Evolutionary conservation across 2,797 vertebrate genomes (phyloP).

Genomic region (Oryzias sinensis): DNA sequence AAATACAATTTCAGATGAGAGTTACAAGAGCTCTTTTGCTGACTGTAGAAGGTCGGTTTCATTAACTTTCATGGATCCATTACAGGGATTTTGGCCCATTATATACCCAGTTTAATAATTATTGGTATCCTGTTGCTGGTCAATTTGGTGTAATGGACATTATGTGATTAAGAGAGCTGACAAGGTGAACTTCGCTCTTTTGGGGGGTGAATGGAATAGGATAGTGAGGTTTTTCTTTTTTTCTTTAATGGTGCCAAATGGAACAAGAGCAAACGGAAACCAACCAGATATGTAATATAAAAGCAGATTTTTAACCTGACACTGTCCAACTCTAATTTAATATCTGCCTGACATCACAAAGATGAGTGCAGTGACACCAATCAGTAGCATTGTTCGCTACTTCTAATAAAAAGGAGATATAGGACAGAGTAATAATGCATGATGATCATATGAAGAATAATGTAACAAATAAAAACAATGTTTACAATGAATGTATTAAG

Average conservation of each 20-base stretch:
- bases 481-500: slow-evolving; percentile 19
- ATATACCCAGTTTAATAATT: slow-evolving; percentile 35
- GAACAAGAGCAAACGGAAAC: slow-evolving; percentile 23
- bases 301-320: slow-evolving; percentile 21
- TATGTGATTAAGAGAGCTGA: slow-evolving; percentile 42
- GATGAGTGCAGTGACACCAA: slow-evolving; percentile 48
- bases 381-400: slow-evolving; percentile 44
- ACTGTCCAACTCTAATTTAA: slow-evolving; percentile 34
- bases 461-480: slow-evolving; percentile 16
- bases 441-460: slow-evolving; percentile 39
- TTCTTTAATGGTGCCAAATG: slow-evolving; percentile 16
- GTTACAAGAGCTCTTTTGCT: slow-evolving; percentile 8
- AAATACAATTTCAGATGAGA: slow-evolving; percentile 6
- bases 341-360: slow-evolving; percentile 30
- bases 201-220: slow-evolving; percentile 29
- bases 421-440: slow-evolving; percentile 41
- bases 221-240: slow-evolving; percentile 1
- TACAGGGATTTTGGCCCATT: slow-evolving; percentile 31
- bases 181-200: slow-evolving; percentile 26
- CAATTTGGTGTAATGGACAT: slow-evolving; percentile 41
- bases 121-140: slow-evolving; percentile 39
- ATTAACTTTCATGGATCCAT: slow-evolving; percentile 22
- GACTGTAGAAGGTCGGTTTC: slow-evolving; percentile 10
- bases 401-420: slow-evolving; percentile 39
- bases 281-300: slow-evolving; percentile 9